Evolutionary conservation across 2,797 vertebrate genomes (phyloP).

Genomic region (Fundulus diaphanus): DNA sequence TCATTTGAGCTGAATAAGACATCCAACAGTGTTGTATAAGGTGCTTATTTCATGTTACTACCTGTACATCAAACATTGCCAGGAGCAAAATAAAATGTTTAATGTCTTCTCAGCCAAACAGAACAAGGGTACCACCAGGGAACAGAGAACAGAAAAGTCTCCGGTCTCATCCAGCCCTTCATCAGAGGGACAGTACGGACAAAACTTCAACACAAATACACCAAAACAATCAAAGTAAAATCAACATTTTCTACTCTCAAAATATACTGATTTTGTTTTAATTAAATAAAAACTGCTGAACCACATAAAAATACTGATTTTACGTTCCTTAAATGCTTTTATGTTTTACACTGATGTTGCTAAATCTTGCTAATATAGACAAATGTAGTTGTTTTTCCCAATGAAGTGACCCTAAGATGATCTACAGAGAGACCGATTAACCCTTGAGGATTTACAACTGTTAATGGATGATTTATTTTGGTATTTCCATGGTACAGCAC

Average conservation of each 20-base stretch:
- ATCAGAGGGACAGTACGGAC: conserved; percentile 25
- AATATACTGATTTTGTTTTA: neutral
- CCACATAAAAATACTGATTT: neutral
- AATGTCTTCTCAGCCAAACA: conserved; percentile 55
- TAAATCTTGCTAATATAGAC: neutral
- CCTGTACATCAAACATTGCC: neutral
- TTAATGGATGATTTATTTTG: neutral
- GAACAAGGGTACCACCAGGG: conserved; percentile 29
- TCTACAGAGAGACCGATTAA: neutral
- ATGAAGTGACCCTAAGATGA: neutral
- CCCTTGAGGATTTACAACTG: neutral
- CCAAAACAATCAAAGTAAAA: conserved; percentile 6
- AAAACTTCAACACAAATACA: conserved; percentile 12
- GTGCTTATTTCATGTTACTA: neutral
- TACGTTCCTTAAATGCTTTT: neutral
- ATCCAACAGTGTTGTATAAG: neutral
- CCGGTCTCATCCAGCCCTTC: neutral
- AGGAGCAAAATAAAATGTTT: neutral
- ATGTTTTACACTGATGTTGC: neutral
- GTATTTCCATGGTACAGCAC: neutral
- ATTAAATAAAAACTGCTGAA: neutral
- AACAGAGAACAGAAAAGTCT: conserved; percentile 43
- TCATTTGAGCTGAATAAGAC: neutral
- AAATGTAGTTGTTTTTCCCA: neutral
- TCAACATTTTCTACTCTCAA: neutral